Conservation (phyloP, 2,113 vertebrate species). For the Uropsilus gracilis region DNA sequence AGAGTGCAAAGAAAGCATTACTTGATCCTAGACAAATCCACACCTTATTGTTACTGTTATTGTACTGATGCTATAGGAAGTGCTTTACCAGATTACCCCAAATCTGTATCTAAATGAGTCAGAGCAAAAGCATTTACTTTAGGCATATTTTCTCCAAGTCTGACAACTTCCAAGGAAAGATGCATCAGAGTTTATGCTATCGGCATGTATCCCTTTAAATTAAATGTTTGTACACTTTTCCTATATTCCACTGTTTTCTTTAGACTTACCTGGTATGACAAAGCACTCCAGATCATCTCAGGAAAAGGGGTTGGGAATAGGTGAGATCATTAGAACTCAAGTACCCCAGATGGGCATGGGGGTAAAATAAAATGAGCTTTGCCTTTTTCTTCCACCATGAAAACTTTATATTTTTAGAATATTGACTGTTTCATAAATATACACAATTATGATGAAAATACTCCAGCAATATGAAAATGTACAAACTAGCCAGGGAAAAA, state of each 20-base stretch:
- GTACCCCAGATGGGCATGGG: fast-evolving
- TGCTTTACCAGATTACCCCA: not conserved
- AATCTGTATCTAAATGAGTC: not conserved
- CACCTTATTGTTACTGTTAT: not conserved
- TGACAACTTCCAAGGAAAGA: not conserved
- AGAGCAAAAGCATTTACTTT: not conserved
- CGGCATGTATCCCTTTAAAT: not conserved
- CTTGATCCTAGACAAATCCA: not conserved
- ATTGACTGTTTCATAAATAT: not conserved
- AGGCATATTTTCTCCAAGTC: not conserved
- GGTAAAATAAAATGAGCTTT: not conserved
- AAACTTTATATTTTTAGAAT: not conserved
- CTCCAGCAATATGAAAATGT: not conserved
- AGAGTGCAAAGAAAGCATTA: not conserved
- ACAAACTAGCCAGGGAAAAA: not conserved
- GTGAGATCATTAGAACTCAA: not conserved
- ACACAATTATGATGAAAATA: not conserved
- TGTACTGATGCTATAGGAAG: too few relatives aligned
- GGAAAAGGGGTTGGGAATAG: not conserved
- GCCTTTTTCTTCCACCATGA: not conserved
- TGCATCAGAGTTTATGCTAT: fast-evolving
- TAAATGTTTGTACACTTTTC: not conserved
- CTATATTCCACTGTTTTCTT: too few relatives aligned
- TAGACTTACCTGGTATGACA: not conserved
- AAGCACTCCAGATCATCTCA: not conserved